phyloP scores from a whole-genome alignment of 2,797 vertebrate genomes.

The Sylvilagus floridanus region DNA sequence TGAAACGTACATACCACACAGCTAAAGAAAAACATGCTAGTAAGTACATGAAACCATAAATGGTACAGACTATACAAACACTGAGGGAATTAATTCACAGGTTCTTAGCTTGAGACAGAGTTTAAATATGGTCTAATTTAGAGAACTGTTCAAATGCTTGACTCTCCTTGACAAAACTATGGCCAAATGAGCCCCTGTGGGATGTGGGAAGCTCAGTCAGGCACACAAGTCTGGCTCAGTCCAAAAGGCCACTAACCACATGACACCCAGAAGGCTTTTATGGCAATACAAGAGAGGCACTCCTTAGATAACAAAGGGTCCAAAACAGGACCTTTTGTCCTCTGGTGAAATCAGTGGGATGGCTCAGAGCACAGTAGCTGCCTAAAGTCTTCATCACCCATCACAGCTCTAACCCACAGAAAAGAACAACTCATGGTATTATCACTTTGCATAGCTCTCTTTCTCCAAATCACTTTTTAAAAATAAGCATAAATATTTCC shows the following conservation, averaged over 20 bases:
- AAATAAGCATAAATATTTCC: slow-evolving; percentile 26
- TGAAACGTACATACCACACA: neutral
- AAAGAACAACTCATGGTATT: slow-evolving; percentile 3
- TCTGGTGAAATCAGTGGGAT: neutral
- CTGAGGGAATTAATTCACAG: slow-evolving; percentile 64
- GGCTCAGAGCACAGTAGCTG: neutral
- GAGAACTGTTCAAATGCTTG: slow-evolving; percentile 57
- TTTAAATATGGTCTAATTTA: slow-evolving; percentile 68
- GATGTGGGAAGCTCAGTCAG: neutral
- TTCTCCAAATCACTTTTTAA: neutral
- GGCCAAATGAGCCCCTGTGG: slow-evolving; percentile 7
- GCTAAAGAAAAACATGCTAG: slow-evolving; percentile 26
- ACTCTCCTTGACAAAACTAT: slow-evolving; percentile 51
- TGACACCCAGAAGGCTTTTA: neutral
- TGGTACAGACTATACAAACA: slow-evolving; percentile 1
- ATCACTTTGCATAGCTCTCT: neutral
- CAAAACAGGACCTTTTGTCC: neutral
- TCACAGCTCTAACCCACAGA: neutral
- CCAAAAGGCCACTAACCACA: neutral
- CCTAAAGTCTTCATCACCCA: neutral
- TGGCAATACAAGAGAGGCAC: neutral
- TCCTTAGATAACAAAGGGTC: neutral
- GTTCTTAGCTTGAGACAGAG: slow-evolving; percentile 47
- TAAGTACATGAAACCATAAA: slow-evolving; percentile 40
- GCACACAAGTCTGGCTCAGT: neutral